Evolutionary conservation across 2,888 invertebrate species (phyloP).

Genomic region (Ischnura elegans): DNA sequence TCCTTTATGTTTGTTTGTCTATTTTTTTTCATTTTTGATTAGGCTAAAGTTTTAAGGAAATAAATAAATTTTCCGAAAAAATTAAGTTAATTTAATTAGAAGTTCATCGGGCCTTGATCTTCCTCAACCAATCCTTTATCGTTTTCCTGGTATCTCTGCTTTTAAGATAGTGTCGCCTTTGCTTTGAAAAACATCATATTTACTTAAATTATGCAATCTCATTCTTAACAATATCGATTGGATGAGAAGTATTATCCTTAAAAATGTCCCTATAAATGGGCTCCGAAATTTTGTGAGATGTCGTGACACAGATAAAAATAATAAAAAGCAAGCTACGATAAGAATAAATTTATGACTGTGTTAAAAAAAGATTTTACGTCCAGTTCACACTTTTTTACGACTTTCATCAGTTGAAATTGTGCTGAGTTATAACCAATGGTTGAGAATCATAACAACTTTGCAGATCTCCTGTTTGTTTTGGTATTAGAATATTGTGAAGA

Average conservation of each 20-base stretch:
- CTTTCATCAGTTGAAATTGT: neutral
- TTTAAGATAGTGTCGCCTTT: neutral
- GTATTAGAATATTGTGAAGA: neutral
- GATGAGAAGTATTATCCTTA: neutral
- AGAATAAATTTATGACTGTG: neutral
- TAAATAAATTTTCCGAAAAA: too few relatives aligned
- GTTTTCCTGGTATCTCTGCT: neutral
- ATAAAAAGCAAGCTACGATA: neutral
- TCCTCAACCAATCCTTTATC: neutral
- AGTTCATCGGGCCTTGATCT: neutral
- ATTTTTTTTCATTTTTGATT: too few relatives aligned
- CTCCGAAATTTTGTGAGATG: neutral
- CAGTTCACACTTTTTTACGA: neutral
- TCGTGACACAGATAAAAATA: neutral
- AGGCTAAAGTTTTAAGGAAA: too few relatives aligned
- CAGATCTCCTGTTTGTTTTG: neutral
- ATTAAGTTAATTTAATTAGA: neutral
- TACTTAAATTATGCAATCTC: neutral
- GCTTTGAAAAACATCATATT: neutral
- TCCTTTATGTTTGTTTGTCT: too few relatives aligned
- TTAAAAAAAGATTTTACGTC: neutral
- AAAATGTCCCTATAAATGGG: neutral
- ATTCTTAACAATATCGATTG: neutral
- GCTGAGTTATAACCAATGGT: neutral
- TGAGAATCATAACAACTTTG: neutral